Percentiles rank a stretch among this genome's conserved stretches.
Evolutionary conservation across 2,888 invertebrate genomes (phyloP).

Genomic region (Conomelus anceps): DNA sequence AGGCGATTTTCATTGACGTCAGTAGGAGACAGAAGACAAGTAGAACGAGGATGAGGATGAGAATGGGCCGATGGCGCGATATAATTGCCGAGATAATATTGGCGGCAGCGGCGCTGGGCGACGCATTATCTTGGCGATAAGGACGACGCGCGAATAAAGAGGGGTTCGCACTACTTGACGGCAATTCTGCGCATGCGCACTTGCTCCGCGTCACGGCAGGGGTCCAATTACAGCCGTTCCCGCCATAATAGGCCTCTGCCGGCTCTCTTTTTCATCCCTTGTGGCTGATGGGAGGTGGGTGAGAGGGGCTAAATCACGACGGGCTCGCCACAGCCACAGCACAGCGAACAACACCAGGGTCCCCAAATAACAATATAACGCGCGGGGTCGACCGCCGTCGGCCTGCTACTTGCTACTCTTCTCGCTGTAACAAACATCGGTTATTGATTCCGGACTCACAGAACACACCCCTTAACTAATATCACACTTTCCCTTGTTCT

Average conservation of each 20-base stretch:
- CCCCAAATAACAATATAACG: not conserved
- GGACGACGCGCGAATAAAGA: not conserved
- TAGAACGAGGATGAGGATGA: not conserved
- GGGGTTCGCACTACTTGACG: not conserved
- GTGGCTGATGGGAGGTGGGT: not conserved
- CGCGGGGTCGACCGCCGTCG: not conserved
- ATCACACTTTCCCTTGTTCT: constrained; percentile 14
- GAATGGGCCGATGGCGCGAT: not conserved
- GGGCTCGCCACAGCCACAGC: too few relatives aligned
- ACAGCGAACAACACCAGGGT: not conserved
- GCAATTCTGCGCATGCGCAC: not conserved
- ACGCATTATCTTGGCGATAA: not conserved
- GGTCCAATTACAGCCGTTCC: constrained; percentile 9
- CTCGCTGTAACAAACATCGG: constrained; percentile 9
- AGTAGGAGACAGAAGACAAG: not conserved
- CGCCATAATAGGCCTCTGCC: constrained; percentile 1
- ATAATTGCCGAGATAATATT: not conserved
- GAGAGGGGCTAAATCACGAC: not conserved
- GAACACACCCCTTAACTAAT: constrained; percentile 13
- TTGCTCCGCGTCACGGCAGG: not conserved
- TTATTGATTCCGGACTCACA: constrained; percentile 1
- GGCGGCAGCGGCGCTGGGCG: not conserved
- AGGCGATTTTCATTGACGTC: not conserved
- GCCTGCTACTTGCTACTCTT: not conserved
- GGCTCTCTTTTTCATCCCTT: constrained; percentile 1